These are phyloP conservation scores for Halocynthia aurantium DNA, from an alignment of 23 tunicate genomes.

Conservation along the genomic window DNA sequence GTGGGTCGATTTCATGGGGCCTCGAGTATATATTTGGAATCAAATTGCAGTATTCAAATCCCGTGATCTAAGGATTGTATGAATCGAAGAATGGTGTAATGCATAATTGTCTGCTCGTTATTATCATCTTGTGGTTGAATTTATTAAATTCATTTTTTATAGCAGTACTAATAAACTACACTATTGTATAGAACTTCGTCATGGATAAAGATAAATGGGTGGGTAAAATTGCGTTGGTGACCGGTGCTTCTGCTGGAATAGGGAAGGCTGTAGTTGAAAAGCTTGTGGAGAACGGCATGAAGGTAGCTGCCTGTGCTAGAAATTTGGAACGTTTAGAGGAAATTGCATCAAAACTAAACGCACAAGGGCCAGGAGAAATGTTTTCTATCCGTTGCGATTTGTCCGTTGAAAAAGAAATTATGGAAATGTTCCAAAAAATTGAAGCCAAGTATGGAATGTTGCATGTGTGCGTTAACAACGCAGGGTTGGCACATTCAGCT, in stretches of 20 bases:
- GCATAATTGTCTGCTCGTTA: too few relatives aligned
- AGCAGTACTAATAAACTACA: too few relatives aligned
- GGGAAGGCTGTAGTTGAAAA: not conserved
- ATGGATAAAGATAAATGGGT: not conserved
- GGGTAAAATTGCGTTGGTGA: constrained; percentile 6
- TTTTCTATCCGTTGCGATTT: not conserved
- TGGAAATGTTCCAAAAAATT: not conserved
- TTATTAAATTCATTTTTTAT: too few relatives aligned
- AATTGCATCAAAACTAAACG: not conserved
- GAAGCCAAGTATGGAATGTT: not conserved
- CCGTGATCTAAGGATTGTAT: too few relatives aligned
- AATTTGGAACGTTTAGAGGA: not conserved
- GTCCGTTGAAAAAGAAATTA: not conserved
- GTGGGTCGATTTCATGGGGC: too few relatives aligned
- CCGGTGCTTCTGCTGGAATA: constrained; percentile 6
- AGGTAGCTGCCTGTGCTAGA: constrained; percentile 3
- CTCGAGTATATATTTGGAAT: too few relatives aligned
- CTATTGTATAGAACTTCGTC: not conserved
- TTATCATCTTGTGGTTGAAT: too few relatives aligned
- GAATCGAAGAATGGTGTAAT: too few relatives aligned
- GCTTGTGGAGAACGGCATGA: not conserved
- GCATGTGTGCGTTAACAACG: constrained; percentile 3
- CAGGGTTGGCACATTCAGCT: constrained; percentile 3
- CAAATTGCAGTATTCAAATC: too few relatives aligned
- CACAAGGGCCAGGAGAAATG: not conserved